Evolutionary conservation across 1,140 invertebrate species (phyloP), one percentile per base, ranked within the genome.

Genomic region (Babylonia areolata): DNA sequence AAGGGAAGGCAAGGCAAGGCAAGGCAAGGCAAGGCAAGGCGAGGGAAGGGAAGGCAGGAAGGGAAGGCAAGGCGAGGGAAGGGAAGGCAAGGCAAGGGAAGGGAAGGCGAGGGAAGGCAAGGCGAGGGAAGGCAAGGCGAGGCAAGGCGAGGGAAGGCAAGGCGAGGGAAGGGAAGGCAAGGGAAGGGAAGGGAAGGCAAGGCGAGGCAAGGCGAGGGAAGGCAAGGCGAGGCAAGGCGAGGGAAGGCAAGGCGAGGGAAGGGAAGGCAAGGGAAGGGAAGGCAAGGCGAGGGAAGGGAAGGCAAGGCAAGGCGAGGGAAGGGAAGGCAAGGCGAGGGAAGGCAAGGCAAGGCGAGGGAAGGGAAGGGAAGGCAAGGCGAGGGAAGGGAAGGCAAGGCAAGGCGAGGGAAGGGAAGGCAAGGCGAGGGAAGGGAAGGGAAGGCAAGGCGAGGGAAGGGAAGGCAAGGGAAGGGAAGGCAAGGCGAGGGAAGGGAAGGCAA

Each of bases 21-120:
- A 79, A 79, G 77, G 77, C 77, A 42, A 79, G 51, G 46, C 81
- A 42, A 79, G 77, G 77, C 77, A 42, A 79, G 77, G 79, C 79
- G 39, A 80, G n/a, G n/a, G n/a, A n/a, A n/a, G n/a, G n/a, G n/a
- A n/a, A n/a, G n/a, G n/a, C n/a, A n/a, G 42, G 5, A 46, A 46
- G 42, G 42, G 5, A 46, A 46, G 42, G 42, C 42, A n/a, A 69
- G n/a, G 3, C 20, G 20, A 69, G 23, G 58, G 3, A 23, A 31
- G 23, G 58, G 3, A 23, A 69, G n/a, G 58, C 42, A 46, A 46
- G 42, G 42, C 42, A 46, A 46, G 42, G 42, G 5, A 46, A 46
- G 42, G 42, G 5, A 46, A 46, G 42, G 42, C 42, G 15, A 46
- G 42, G 42, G 5, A 46, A 46, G 42, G 5, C 42, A 15, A 46